phyloP scores from a whole-genome alignment of 2,113 vertebrate genomes.

The Melozone crissalis region DNA sequence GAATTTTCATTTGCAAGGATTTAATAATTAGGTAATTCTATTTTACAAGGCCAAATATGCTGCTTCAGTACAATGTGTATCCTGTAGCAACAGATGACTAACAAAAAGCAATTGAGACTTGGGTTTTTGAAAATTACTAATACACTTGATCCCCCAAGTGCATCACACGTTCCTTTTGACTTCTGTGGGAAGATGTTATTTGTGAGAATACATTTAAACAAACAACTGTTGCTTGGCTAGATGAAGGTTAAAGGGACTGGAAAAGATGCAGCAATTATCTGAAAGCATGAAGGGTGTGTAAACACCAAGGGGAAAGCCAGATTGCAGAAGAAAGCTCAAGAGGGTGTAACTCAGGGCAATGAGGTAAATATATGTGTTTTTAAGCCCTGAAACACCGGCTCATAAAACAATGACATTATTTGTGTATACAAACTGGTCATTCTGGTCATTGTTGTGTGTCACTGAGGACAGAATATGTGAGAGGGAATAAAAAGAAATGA shows the following conservation, averaged over 20 bases:
- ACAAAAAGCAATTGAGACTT: not conserved
- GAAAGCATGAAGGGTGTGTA: conserved; percentile 42
- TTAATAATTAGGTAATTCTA: conserved; percentile 3
- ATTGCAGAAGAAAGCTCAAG: conserved; percentile 11
- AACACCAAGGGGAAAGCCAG: conserved; percentile 24
- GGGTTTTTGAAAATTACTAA: not conserved
- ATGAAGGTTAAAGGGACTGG: not conserved
- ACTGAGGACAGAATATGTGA: not conserved
- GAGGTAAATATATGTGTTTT: conserved; percentile 34
- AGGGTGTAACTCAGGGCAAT: conserved; percentile 25
- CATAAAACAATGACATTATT: conserved; percentile 2
- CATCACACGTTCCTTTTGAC: not conserved
- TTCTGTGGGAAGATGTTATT: conserved; percentile 18
- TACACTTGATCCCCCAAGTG: not conserved
- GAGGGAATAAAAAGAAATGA: not conserved
- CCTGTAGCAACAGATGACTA: not conserved
- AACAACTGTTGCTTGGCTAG: conserved; percentile 23
- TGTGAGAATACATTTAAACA: conserved; percentile 27
- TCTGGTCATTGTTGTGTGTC: not conserved
- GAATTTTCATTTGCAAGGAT: not conserved
- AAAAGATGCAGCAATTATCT: not conserved
- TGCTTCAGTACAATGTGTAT: not conserved
- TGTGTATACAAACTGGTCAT: not conserved
- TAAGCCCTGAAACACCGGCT: conserved; percentile 14
- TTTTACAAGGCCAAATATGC: not conserved